These are phyloP conservation scores for Lacanobia oleracea DNA, from an alignment of 2,888 invertebrate genomes.

Conservation along the genomic window DNA sequence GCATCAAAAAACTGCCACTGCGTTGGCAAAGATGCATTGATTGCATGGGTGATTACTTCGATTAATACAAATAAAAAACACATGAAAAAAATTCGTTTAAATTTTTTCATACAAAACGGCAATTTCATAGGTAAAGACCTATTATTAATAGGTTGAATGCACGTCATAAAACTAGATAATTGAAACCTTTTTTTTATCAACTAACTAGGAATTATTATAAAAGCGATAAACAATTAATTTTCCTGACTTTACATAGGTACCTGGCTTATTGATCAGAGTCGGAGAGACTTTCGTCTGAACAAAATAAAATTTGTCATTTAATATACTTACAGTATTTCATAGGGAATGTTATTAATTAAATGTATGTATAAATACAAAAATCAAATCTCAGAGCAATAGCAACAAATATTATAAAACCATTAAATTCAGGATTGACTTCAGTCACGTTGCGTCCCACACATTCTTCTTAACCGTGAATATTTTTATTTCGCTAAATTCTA, in stretches of 20 bases:
- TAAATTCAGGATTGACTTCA: background rate
- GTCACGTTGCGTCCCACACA: background rate
- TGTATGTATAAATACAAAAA: background rate
- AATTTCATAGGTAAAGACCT: too few relatives aligned
- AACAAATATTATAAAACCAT: background rate
- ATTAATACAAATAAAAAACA: too few relatives aligned
- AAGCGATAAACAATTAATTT: background rate
- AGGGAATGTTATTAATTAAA: background rate
- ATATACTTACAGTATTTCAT: too few relatives aligned
- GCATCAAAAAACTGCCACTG: too few relatives aligned
- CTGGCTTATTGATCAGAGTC: background rate
- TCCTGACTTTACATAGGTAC: background rate
- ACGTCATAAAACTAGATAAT: background rate
- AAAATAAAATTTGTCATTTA: too few relatives aligned
- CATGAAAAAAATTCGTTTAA: too few relatives aligned
- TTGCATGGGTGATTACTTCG: too few relatives aligned
- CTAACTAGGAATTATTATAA: too few relatives aligned
- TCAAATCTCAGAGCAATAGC: constrained; percentile 12
- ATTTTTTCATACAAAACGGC: too few relatives aligned
- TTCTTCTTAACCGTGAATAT: constrained; percentile 1
- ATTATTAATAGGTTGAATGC: background rate
- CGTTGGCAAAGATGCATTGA: too few relatives aligned
- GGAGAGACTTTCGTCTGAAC: too few relatives aligned
- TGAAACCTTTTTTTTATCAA: too few relatives aligned
- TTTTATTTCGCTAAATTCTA: background rate